Base-by-base conservation (phyloP, 2,113 vertebrate species). In the Ellobius talpinus region DNA sequence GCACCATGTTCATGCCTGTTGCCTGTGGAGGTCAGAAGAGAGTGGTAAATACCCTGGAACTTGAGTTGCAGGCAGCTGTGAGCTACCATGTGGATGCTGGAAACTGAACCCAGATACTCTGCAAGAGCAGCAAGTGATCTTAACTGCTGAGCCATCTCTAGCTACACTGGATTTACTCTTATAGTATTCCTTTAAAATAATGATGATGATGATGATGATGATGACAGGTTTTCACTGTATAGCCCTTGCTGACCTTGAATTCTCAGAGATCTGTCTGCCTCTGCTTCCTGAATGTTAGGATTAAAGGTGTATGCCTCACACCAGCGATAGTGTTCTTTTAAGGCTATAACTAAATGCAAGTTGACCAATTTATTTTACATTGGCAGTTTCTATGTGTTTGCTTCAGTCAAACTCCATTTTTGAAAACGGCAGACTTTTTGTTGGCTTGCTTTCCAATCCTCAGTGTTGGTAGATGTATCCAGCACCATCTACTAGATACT, bases 381-480 rank as follows among this genome's bases (percentile, higher is more conserved):
- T 89, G 45, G 14, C 70, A 76, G 81, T 74, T 91, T 70, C 7
- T 29, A 31, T 58, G 1, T 47, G 33, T 52, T 50, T 93, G 77
- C 36, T 88, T 52, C 47, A 61, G 65, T 93, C 58, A 86, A 26
- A 68, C 68, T 79, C 78, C 45, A 21, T 45, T 68, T 66, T 63
- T 87, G 45, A 74, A 94, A 91, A 36, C 21, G 33, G 19, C 42
- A 61, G 4, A 12, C 74, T 92, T 31, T 74, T 21, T 77, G 3
- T 50, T 91, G 76, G 45, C 36, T 17, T 78, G n/a, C 8, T 39
- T 5, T 89, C 14, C 65, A 42, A 33, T 73, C 52, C 26, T 66
- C 95, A 63, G 29, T 78, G 58, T 89, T 89, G 52, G 24, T 89
- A 47, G 73, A 24, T 77, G 63, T 91, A 87, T 77, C 63, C 89